phyloP scores from a whole-genome alignment of 2,113 vertebrate species.

The Arizona elegans region DNA sequence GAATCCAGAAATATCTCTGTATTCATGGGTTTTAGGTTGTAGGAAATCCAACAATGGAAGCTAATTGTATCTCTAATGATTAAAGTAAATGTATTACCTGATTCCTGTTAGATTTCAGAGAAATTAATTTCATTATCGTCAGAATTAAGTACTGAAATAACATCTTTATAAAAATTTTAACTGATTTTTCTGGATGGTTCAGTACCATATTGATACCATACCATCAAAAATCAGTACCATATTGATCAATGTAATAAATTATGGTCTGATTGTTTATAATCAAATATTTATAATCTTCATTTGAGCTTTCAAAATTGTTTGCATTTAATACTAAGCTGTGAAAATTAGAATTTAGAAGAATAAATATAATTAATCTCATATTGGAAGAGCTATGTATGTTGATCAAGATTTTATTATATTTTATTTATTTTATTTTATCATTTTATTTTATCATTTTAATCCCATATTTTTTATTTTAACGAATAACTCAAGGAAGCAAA shows the following conservation, averaged over 20 bases:
- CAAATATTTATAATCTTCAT: neutral
- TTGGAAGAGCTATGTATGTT: neutral
- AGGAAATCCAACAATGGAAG: neutral
- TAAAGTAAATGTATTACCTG: neutral
- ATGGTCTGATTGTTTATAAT: neutral
- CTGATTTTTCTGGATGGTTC: neutral
- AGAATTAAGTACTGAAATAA: neutral
- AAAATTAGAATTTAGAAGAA: neutral
- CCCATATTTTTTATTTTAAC: neutral
- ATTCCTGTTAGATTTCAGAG: neutral
- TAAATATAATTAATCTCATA: neutral
- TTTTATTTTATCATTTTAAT: no score
- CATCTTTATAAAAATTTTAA: neutral
- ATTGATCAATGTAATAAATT: neutral
- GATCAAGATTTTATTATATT: neutral
- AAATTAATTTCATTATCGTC: neutral
- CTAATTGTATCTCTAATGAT: neutral
- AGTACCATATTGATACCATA: neutral
- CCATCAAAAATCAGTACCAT: neutral
- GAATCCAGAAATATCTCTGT: neutral
- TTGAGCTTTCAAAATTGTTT: neutral
- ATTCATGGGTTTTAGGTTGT: neutral
- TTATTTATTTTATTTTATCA: neutral
- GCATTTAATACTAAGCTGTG: neutral
- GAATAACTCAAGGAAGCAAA: neutral